Evolutionary conservation across 1,140 invertebrate species (phyloP).

Genomic region (Leptinotarsa defecta): DNA sequence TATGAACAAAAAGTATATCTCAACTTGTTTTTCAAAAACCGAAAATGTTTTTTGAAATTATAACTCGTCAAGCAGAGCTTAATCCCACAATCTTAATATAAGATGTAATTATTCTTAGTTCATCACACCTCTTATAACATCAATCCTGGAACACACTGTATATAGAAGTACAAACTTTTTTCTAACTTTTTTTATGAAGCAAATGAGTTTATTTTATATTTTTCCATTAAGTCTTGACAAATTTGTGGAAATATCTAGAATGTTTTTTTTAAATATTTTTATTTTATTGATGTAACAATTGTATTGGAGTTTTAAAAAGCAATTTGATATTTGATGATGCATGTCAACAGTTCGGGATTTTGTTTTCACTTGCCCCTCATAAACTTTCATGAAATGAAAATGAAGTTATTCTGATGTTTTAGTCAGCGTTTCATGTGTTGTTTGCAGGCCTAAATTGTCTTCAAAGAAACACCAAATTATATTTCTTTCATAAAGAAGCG

Average conservation of each 20-base stretch:
- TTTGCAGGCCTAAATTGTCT: neutral
- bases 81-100: no score
- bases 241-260: conserved; percentile 32
- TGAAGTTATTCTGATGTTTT: conserved; percentile 15
- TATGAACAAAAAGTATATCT: no score
- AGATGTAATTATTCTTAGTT: no score
- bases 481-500: conserved; percentile 22
- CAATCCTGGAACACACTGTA: neutral
- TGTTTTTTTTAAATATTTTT: conserved; percentile 39
- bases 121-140: no score
- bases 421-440: conserved; percentile 13
- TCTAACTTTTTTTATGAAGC: conserved; percentile 25
- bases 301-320: conserved; percentile 40
- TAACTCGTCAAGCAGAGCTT: no score
- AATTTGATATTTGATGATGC: conserved; percentile 42
- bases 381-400: conserved; percentile 16
- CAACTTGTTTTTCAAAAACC: no score
- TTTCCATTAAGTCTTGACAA: neutral
- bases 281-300: conserved; percentile 38
- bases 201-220: conserved; percentile 10
- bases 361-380: conserved; percentile 20
- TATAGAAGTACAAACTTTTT: conserved; percentile 35
- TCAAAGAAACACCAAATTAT: neutral
- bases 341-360: conserved; percentile 40
- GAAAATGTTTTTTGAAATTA: no score